These are phyloP conservation scores for Cryptotermes secundus DNA, from an alignment of 1,140 invertebrate genomes.

Conservation along the genomic window DNA sequence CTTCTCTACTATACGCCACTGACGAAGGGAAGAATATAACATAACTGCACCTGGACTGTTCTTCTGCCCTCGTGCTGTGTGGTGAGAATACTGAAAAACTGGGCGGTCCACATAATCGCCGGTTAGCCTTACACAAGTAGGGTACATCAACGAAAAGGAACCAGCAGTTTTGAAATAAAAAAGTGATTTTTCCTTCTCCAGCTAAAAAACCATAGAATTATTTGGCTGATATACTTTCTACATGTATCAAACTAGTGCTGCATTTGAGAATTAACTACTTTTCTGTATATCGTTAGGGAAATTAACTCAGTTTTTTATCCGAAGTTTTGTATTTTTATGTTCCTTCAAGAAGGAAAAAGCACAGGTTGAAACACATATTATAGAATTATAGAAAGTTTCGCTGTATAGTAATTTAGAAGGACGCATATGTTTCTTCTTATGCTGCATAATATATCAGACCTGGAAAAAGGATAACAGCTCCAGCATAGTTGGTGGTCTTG, in stretches of 20 bases:
- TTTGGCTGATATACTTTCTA: background rate
- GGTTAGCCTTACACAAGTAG: background rate
- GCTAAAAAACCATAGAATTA: constrained; percentile 3
- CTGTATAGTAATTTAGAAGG: background rate
- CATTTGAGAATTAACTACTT: background rate
- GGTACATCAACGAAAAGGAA: background rate
- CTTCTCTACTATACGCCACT: background rate
- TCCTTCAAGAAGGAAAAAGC: background rate
- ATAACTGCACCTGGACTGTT: background rate
- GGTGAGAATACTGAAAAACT: background rate
- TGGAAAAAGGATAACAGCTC: background rate
- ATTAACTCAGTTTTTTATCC: background rate
- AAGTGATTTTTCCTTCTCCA: background rate
- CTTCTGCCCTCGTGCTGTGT: background rate
- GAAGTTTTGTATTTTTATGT: background rate
- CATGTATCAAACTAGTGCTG: background rate
- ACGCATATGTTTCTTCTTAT: background rate
- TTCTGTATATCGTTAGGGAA: background rate
- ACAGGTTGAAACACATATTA: background rate
- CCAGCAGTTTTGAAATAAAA: background rate
- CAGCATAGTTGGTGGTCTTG: background rate
- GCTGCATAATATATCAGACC: background rate
- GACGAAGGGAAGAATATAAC: background rate
- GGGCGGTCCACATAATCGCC: background rate
- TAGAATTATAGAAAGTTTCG: background rate